Evolutionary conservation across 2,888 invertebrate genomes (phyloP), one percentile per base, ranked within the genome.

Genomic region (Xanthostigma xanthostigma): DNA sequence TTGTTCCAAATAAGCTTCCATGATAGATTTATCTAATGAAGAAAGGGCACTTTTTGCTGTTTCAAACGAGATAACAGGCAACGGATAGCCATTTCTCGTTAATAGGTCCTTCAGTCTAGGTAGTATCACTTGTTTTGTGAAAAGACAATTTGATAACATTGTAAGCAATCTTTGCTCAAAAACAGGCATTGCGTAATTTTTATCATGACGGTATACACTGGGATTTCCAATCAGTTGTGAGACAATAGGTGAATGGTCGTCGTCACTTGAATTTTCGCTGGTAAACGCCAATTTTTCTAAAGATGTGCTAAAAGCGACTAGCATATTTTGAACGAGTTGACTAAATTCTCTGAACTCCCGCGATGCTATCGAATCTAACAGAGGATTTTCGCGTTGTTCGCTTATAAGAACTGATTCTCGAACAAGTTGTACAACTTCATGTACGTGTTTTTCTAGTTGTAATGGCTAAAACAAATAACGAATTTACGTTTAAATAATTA

Each of bases 101-200:
- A 92, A 81, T 10, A 78, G 69, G 34, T 75, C 76, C 1, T 79
- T 76, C 40, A 94, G 74, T 57, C 81, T 74, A 3, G 82, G 78
- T 52, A 93, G 72, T 45, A 88, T 79, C 44, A 78, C 74, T 51
- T 79, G 79, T 49, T 82, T 74, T 8, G 91, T 88, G 64, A 88
- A 91, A 52, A 82, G 81, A 62, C 91, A 91, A 67, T 95, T 94
- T 56, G 92, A 89, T 51, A 90, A 73, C 46, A 90, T 86, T 51
- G 92, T 83, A 41, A 95, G 72, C 55, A 94, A 73, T 49, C 86
- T 75, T 58, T 84, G 83, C 63, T 88, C 88, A 83, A 85, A 85
- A 45, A 77, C 74, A 60, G 76, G 65, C 45, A 73, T 68, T 37
- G 68, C 57, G 50, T 48, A 50, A 46, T 44, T 49, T 44, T 51